Evolutionary conservation across 2,797 vertebrate species (phyloP), one percentile per base, ranked within the genome.

Genomic region (Lepilemur septentrionalis): DNA sequence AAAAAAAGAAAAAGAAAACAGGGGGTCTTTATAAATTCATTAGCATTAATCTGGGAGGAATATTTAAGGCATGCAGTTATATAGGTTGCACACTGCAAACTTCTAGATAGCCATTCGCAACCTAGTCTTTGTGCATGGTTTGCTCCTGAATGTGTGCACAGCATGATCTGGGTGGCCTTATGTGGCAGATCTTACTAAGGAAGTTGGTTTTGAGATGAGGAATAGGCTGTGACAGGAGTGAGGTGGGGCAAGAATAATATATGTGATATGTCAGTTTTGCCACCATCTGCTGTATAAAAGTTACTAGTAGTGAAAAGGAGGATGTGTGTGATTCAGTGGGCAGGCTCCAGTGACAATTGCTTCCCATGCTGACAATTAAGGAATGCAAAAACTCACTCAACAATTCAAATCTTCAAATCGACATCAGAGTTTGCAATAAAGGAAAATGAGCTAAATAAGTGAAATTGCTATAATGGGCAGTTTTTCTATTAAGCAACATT

Each of bases 401-500:
- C 13, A 59, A 22, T 35, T 14, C 32, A 95, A 67, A 79, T 50
- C 22, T 35, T 14, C 32, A 95, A 67, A 83, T 50, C 22, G 72
- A 46, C 13, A 93, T 2, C 38, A 2, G 63, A 28, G 3, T 83
- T 70, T 78, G 69, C 81, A 35, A 52, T 43, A 50, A 46, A 65
- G 28, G 9, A 28, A 90, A 90, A 80, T 92, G 22, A 90, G 28
- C 22, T 78, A 52, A 93, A 78, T 41, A 48, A 97, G 15, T 61
- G 17, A 93, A 79, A 63, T 78, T 65, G 30, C 46, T 78, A n/a
- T 22, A 76, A 65, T 22, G 11, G 55, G 22, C 30, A 83, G 22
- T 79, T 90, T 91, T 93, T 70, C 50, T 32, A 69, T 52, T 80
- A 93, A 88, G 23, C 3, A 15, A 80, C 32, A 43, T 35, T 83